Conservation (phyloP, 2,113 vertebrate species). For the Castor canadensis region DNA sequence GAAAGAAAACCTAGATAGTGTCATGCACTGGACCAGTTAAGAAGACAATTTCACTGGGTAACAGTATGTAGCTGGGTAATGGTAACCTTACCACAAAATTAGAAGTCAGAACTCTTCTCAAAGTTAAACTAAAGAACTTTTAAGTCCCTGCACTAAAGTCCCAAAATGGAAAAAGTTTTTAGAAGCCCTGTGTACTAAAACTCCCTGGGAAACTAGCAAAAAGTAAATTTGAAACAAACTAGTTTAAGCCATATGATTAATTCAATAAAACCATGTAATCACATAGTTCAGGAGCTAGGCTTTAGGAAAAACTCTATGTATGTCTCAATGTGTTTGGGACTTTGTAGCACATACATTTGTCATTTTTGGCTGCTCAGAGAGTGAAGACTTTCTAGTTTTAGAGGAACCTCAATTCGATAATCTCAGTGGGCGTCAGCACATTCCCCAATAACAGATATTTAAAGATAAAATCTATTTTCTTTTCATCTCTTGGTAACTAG, state of each 20-base stretch:
- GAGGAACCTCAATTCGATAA: neutral
- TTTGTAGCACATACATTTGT: neutral
- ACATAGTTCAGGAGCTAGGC: neutral
- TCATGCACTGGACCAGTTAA: neutral
- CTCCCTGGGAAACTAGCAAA: neutral
- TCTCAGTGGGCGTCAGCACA: neutral
- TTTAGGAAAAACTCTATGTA: neutral
- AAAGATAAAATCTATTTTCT: neutral
- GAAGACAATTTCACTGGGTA: neutral
- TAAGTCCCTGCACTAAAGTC: neutral
- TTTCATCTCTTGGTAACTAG: neutral
- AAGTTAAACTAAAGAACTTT: constrained; percentile 24
- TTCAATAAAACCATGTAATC: neutral
- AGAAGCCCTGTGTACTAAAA: constrained; percentile 6
- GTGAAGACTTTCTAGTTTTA: neutral
- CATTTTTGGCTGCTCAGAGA: constrained; percentile 17
- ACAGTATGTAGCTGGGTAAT: neutral
- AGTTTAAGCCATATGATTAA: neutral
- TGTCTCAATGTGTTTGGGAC: neutral
- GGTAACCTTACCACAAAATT: neutral
- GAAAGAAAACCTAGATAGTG: neutral
- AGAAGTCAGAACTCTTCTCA: neutral
- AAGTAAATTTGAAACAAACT: constrained; percentile 14
- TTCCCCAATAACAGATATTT: neutral
- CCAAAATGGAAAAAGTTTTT: neutral